Conservation (phyloP, 2,888 invertebrate species). For the Polydrusus cervinus region DNA sequence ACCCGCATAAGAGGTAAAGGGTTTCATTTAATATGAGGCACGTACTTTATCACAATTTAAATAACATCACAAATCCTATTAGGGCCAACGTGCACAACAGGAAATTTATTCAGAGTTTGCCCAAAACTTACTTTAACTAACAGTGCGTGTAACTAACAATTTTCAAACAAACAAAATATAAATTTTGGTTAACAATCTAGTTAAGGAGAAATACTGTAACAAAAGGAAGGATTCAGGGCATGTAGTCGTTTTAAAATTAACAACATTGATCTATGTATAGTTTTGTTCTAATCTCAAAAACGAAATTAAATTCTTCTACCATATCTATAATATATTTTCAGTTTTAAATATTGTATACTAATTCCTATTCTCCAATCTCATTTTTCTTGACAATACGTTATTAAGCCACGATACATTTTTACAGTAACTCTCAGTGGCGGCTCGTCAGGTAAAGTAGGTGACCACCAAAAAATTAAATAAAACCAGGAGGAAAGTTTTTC, state of each 20-base stretch:
- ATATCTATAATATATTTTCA: too few species aligned
- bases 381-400: too few species aligned
- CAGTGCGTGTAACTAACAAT: slow-evolving; percentile 11
- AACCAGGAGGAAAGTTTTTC: too few species aligned
- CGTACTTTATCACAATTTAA: slow-evolving; percentile 16
- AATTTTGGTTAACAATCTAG: slow-evolving; percentile 10
- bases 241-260: neutral
- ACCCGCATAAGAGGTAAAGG: neutral
- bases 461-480: too few species aligned
- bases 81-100: neutral
- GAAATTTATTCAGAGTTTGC: neutral
- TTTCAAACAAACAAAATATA: slow-evolving; percentile 15
- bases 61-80: slow-evolving; percentile 5
- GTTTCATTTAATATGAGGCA: neutral
- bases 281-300: neutral
- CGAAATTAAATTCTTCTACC: neutral
- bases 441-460: too few species aligned
- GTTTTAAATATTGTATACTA: too few species aligned
- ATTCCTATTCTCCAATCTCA: too few species aligned
- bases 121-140: slow-evolving; percentile 19
- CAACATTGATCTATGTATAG: neutral
- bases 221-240: neutral
- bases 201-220: slow-evolving; percentile 3
- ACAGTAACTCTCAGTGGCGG: too few species aligned
- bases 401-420: too few species aligned